Percentiles rank a stretch among this genome's conserved stretches.
phyloP scores from a whole-genome alignment of 2,888 invertebrate species.

The Pasiphila rectangulata region DNA sequence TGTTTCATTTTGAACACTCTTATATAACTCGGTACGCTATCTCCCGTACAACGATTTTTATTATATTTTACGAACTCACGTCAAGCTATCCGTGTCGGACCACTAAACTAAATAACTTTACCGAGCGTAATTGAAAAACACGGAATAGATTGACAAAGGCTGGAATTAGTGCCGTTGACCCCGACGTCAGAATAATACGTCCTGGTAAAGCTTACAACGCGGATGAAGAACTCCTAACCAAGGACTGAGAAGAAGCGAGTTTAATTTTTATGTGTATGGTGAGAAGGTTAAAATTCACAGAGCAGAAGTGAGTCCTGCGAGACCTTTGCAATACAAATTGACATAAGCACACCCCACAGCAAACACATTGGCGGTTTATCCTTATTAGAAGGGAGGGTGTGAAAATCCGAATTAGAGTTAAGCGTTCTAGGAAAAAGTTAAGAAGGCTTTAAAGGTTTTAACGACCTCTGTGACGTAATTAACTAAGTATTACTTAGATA shows the following conservation, averaged over 20 bases:
- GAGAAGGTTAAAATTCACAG: neutral
- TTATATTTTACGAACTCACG: too few species aligned
- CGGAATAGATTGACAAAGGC: constrained; percentile 43
- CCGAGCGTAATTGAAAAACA: constrained; percentile 40
- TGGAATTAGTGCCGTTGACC: constrained; percentile 31
- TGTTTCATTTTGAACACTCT: too few species aligned
- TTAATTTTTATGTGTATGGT: too few species aligned
- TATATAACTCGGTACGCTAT: too few species aligned
- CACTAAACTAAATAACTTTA: constrained; percentile 21
- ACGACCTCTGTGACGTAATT: too few species aligned
- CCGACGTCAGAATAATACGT: constrained; percentile 23
- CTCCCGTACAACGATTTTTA: too few species aligned
- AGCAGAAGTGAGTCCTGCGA: too few species aligned
- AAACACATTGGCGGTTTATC: constrained; percentile 37
- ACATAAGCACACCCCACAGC: constrained; percentile 43
- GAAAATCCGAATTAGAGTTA: constrained; percentile 2
- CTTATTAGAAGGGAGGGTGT: constrained; percentile 20
- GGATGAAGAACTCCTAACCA: neutral
- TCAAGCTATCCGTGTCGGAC: too few species aligned
- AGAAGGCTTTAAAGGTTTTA: too few species aligned
- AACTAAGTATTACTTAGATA: too few species aligned
- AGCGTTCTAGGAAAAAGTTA: neutral
- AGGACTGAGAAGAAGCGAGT: too few species aligned
- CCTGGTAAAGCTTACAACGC: constrained; percentile 11
- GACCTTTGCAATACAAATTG: constrained; percentile 46